Conservation (phyloP, 1,140 invertebrate genomes). For the Adoxophyes honmai region DNA sequence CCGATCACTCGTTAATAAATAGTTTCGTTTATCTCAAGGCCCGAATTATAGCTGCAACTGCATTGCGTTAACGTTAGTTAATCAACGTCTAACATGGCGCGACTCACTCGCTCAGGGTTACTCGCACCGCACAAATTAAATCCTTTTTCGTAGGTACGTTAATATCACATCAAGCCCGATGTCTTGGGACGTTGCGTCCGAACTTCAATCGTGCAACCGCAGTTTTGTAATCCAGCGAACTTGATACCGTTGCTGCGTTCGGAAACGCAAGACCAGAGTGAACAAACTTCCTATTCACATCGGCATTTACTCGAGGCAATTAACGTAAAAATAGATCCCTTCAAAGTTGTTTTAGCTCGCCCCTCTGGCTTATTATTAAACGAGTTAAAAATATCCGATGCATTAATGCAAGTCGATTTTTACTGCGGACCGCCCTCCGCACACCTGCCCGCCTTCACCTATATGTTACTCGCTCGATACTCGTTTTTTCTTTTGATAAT, state of each 20-base stretch:
- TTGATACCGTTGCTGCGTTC: slow-evolving; percentile 26
- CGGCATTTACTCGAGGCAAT: slow-evolving; percentile 3
- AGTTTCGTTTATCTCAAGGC: slow-evolving; percentile 54
- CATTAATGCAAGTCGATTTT: slow-evolving; percentile 46
- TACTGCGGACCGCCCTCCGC: slow-evolving; percentile 32
- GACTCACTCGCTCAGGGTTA: slow-evolving; percentile 17
- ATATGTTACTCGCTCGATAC: slow-evolving; percentile 10
- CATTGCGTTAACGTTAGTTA: slow-evolving; percentile 35
- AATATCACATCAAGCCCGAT: not conserved
- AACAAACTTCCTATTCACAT: slow-evolving; percentile 6
- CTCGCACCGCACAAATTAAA: not conserved
- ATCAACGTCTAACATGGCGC: slow-evolving; percentile 20
- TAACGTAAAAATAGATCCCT: slow-evolving; percentile 34
- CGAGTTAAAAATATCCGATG: slow-evolving; percentile 46
- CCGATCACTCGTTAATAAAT: slow-evolving; percentile 57
- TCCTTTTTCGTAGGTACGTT: not conserved
- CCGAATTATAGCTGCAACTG: slow-evolving; percentile 40
- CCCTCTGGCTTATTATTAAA: slow-evolving; percentile 41
- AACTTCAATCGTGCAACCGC: slow-evolving; percentile 6
- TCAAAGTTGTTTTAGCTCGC: slow-evolving; percentile 33
- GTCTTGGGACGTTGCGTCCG: slow-evolving; percentile 1
- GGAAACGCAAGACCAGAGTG: not conserved
- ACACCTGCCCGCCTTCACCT: slow-evolving; percentile 35
- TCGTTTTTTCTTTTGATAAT: slow-evolving; percentile 20
- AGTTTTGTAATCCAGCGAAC: slow-evolving; percentile 60